Evolutionary conservation across 2,888 invertebrate species (phyloP).

Genomic region (Eulithis prunata): DNA sequence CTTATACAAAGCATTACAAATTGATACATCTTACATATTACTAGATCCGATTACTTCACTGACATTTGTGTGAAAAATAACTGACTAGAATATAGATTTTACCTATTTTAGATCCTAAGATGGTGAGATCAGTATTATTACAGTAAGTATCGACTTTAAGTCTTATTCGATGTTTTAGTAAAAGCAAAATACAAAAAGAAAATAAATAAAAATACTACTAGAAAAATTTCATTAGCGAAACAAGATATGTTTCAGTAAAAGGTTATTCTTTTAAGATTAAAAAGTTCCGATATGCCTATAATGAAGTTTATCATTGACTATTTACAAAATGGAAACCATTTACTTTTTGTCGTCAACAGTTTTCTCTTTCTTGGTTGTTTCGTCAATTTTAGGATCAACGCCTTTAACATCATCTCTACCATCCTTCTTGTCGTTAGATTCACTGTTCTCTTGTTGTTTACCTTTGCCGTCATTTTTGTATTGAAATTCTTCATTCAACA

Average conservation of each 20-base stretch:
- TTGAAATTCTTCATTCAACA: constrained; percentile 73
- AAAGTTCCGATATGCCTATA: constrained; percentile 7
- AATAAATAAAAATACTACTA: constrained; percentile 60
- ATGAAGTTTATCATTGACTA: constrained; percentile 17
- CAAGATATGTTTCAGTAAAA: constrained; percentile 28
- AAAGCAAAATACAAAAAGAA: constrained; percentile 60
- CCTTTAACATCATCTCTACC: constrained; percentile 57
- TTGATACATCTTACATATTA: constrained; percentile 75
- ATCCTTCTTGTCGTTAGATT: constrained; percentile 56
- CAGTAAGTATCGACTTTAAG: constrained; percentile 23
- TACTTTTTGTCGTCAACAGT: constrained; percentile 61
- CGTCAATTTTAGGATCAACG: constrained; percentile 56
- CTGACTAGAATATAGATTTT: constrained; percentile 70
- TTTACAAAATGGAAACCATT: constrained; percentile 30
- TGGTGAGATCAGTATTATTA: constrained; percentile 43
- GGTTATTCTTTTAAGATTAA: constrained; percentile 17
- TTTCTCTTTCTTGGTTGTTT: constrained; percentile 58
- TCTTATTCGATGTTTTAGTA: constrained; percentile 41
- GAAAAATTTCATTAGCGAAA: constrained; percentile 55
- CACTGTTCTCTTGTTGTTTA: constrained; percentile 57
- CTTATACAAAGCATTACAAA: constrained; percentile 66
- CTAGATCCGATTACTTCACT: constrained; percentile 80
- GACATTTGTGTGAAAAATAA: constrained; percentile 75
- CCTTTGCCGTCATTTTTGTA: constrained; percentile 65
- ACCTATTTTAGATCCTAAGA: constrained; percentile 52